phyloP scores from a whole-genome alignment of 2,113 vertebrate genomes.

The Xenopus laevis region DNA sequence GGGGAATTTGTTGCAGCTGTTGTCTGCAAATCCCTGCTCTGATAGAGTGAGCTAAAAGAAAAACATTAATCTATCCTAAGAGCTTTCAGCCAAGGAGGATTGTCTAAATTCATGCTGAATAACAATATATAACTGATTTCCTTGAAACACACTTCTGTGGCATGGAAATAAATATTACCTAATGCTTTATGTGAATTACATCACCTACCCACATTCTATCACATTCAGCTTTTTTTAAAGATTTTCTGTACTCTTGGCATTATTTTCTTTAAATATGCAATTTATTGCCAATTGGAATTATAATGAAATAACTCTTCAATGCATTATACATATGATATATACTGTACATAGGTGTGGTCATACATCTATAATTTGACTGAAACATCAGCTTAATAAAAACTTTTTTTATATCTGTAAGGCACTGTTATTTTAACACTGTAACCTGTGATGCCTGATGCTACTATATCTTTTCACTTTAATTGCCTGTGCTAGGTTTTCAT shows the following conservation, averaged over 20 bases:
- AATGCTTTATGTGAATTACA: background rate
- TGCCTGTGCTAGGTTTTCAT: no score
- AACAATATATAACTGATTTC: constrained; percentile 8
- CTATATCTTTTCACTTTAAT: no score
- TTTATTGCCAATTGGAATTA: no score
- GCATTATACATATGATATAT: constrained; percentile 46
- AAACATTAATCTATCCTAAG: constrained; percentile 82
- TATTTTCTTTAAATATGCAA: no score
- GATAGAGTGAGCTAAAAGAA: constrained; percentile 82
- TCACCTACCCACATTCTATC: no score
- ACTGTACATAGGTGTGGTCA: background rate
- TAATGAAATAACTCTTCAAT: no score
- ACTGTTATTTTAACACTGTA: no score
- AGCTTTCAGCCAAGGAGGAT: constrained; percentile 69
- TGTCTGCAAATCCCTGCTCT: constrained; percentile 88
- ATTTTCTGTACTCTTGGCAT: no score
- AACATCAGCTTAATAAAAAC: no score
- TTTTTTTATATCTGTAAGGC: no score
- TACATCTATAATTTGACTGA: no score
- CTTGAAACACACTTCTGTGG: constrained; percentile 18
- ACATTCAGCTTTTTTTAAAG: constrained; percentile 53
- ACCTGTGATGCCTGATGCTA: no score
- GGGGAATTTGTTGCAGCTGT: constrained; percentile 96
- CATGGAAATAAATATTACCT: constrained; percentile 9
- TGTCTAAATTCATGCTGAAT: constrained; percentile 62